These are phyloP conservation scores for Chrysolina haemoptera DNA, from an alignment of 2,888 invertebrate genomes.

Conservation along the genomic window DNA sequence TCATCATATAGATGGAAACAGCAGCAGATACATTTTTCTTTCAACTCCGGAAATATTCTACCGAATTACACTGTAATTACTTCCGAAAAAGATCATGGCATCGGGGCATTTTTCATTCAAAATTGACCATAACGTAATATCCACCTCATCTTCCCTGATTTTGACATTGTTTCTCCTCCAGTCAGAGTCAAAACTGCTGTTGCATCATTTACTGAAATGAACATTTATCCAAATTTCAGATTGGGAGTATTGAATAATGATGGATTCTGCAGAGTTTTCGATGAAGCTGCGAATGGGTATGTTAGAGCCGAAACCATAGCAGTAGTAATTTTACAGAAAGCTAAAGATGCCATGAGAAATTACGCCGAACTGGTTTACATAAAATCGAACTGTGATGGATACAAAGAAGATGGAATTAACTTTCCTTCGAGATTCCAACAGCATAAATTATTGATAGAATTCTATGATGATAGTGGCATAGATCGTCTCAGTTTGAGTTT, in stretches of 20 bases:
- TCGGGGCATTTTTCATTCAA: too few species aligned
- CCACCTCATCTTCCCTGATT: too few species aligned
- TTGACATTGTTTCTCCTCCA: too few species aligned
- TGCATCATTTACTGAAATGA: too few species aligned
- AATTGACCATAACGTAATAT: too few species aligned
- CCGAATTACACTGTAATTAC: too few species aligned
- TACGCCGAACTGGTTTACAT: conserved; percentile 70
- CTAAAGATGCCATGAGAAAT: conserved; percentile 69
- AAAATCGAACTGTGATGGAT: conserved; percentile 67
- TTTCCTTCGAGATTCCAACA: conserved; percentile 72
- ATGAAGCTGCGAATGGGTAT: conserved; percentile 86
- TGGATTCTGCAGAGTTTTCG: conserved; percentile 93
- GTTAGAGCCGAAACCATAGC: conserved; percentile 86
- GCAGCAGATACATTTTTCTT: too few species aligned
- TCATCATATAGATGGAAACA: too few species aligned
- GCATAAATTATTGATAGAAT: conserved; percentile 75
- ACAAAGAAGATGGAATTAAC: conserved; percentile 66
- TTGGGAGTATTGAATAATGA: conserved; percentile 86
- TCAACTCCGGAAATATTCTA: too few species aligned
- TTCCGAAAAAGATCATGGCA: too few species aligned
- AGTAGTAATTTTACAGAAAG: conserved; percentile 81
- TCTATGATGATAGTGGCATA: conserved; percentile 80
- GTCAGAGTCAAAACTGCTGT: too few species aligned
- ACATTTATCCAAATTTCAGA: conserved; percentile 57
- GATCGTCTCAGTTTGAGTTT: conserved; percentile 81